Conservation (phyloP, 2,113 vertebrate genomes). For the Heterotilapia buettikoferi region DNA sequence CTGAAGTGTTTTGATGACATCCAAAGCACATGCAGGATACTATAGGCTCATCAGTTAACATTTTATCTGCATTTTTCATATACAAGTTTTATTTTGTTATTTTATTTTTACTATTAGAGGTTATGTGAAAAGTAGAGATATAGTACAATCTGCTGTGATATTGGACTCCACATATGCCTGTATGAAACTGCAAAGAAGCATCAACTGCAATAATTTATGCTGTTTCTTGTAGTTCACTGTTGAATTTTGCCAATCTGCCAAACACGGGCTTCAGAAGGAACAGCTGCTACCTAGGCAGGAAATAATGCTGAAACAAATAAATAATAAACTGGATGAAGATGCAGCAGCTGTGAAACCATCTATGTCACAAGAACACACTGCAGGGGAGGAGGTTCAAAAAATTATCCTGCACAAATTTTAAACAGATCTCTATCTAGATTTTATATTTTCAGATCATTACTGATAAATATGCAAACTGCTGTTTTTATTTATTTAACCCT, state of each 20-base stretch:
- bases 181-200: background rate
- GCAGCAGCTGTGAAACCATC: slow-evolving; percentile 15
- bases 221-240: background rate
- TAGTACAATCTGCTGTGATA: background rate
- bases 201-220: background rate
- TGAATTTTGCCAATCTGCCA: background rate
- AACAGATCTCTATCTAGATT: background rate
- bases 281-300: slow-evolving; percentile 22
- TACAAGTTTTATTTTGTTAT: background rate
- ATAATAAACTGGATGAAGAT: slow-evolving; percentile 2
- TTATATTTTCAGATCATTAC: background rate
- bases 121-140: background rate
- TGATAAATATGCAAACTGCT: background rate
- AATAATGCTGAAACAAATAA: slow-evolving; percentile 8
- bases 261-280: background rate
- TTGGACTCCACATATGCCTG: background rate
- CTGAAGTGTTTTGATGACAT: background rate
- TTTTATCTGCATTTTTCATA: background rate
- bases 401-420: background rate
- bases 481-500: background rate
- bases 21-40: background rate
- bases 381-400: background rate
- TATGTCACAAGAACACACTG: background rate
- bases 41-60: accelerated
- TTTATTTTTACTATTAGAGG: background rate